Evolutionary conservation across 2,888 invertebrate species (phyloP).

Genomic region (Gerosis bhagava): DNA sequence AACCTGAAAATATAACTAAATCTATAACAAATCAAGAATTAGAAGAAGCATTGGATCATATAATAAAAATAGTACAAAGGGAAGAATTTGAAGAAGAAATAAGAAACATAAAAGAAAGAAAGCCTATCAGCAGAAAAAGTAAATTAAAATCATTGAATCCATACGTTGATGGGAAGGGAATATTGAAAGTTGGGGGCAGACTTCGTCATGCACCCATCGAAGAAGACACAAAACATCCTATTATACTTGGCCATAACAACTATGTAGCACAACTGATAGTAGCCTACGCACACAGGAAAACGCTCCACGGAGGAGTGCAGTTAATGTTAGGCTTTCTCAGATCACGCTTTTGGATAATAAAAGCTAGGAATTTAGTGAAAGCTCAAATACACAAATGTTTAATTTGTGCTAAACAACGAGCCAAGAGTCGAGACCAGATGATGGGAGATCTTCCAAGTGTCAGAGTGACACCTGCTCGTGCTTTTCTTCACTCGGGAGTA

Average conservation of each 20-base stretch:
- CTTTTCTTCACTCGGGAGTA: conserved; percentile 22
- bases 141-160: conserved; percentile 31
- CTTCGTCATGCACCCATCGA: conserved; percentile 24
- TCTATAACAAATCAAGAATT: conserved; percentile 29
- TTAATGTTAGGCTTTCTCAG: conserved; percentile 21
- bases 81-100: conserved; percentile 25
- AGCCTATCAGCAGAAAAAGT: conserved; percentile 14
- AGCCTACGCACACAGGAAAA: conserved; percentile 31
- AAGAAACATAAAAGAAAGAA: neutral
- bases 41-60: conserved; percentile 23
- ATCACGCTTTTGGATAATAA: conserved; percentile 7
- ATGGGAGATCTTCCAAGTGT: conserved; percentile 33
- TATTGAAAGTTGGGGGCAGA: conserved; percentile 36
- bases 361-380: neutral
- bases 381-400: conserved; percentile 9
- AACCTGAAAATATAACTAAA: neutral
- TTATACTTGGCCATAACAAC: conserved; percentile 31
- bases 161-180: conserved; percentile 26
- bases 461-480: conserved; percentile 15
- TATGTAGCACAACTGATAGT: conserved; percentile 31
- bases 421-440: conserved; percentile 17
- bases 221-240: conserved; percentile 29
- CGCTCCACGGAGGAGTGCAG: conserved; percentile 31
- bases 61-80: conserved; percentile 29
- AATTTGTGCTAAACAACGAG: neutral